Base-by-base conservation (phyloP, 2,797 vertebrate genomes). In the Cossypha niveicapilla region DNA sequence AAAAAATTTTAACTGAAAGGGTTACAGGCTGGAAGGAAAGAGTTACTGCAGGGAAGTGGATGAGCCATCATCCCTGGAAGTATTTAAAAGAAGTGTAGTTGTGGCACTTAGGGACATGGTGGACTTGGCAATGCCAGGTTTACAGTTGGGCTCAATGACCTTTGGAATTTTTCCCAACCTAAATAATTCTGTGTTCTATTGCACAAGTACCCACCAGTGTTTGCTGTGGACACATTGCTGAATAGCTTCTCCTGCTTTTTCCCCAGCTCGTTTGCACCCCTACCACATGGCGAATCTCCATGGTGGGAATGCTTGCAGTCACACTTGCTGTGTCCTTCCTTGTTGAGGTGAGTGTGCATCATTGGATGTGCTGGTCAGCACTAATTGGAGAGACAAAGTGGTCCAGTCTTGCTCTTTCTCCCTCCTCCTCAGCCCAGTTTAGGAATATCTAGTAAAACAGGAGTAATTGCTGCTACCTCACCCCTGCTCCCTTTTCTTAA, bases 191-290 rank as follows among this genome's bases (percentile, higher is more conserved):
- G 4, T 41, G 7, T 78, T 75, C 65, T n/a, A 6, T 57, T 7
- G 34, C 28, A 57, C 17, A 34, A 54, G 32, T 27, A 68, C 28
- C 24, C 28, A 68, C 14, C 25, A 4, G 6, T 23, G 18, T 47
- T 61, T 41, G 3, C 30, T 71, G 39, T 21, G 30, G 22, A 51
- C 13, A 28, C 6, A 0, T 15, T 84, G 35, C n/a, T 91, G 34
- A 90, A 57, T 51, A 67, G 51, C 32, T 82, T 61, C 22, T 85
- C 30, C 24, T 41, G 66, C 18, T 24, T 95, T 66, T 80, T 70
- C 39, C 60, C 32, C 86, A 98, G 98, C 96, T 98, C 0, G 96
- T 98, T 58, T 98, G 98, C 72, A 98, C 97, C 4, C 98, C 98
- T 24, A 65, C 80, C 41, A 39, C 13, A 0, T 98, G 98, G 98